phyloP scores from a whole-genome alignment of 2,797 vertebrate species.

The Amazonetta brasiliensis region DNA sequence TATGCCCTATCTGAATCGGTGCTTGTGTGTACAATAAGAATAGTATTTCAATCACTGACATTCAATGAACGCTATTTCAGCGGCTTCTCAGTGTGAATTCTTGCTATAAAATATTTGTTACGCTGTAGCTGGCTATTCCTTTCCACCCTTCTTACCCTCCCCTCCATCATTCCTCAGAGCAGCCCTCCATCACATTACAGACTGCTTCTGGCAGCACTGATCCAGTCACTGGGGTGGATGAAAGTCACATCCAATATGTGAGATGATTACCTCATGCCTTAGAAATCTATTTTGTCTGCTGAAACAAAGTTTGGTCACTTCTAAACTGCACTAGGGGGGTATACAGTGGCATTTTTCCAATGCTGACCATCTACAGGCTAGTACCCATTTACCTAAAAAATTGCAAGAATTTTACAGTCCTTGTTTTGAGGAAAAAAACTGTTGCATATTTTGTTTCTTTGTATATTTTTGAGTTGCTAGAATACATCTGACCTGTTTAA shows the following conservation, averaged over 20 bases:
- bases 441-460: not conserved
- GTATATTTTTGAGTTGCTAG: not conserved
- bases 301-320: not conserved
- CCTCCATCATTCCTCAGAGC: not conserved
- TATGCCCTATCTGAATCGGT: conserved; percentile 7
- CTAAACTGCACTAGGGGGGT: not conserved
- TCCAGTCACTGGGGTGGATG: not conserved
- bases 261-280: not conserved
- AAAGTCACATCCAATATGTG: not conserved
- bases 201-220: not conserved
- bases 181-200: not conserved
- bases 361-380: not conserved
- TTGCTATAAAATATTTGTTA: conserved; percentile 15
- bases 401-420: not conserved
- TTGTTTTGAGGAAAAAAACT: not conserved
- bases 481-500: not conserved
- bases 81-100: conserved; percentile 39
- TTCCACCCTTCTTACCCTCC: not conserved
- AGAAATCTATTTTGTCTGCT: not conserved
- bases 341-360: not conserved
- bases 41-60: conserved; percentile 58
- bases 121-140: not conserved
- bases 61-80: conserved; percentile 39
- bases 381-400: not conserved
- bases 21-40: not conserved